A percentile compares a stretch with the other conserved stretches of the same genome.
Evolutionary conservation across 2,888 invertebrate species (phyloP).

Genomic region (Cerceris rybyensis): DNA sequence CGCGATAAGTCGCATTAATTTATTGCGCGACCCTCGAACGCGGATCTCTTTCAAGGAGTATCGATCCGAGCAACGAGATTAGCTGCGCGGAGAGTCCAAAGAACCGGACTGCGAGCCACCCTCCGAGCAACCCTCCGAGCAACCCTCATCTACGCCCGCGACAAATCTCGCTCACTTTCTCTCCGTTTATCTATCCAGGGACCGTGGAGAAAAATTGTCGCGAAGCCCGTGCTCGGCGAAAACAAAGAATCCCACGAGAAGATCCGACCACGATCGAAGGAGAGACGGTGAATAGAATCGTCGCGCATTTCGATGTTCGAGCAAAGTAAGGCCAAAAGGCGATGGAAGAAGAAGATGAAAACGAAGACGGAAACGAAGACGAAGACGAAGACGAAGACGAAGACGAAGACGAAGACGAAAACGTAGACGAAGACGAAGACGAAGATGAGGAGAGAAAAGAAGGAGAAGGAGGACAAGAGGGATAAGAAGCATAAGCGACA

Average conservation of each 20-base stretch:
- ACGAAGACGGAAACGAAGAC: too few species aligned
- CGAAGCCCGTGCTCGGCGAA: too few species aligned
- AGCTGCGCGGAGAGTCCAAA: conserved; percentile 54
- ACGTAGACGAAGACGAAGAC: too few species aligned
- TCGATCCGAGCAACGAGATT: conserved; percentile 72
- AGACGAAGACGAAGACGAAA: too few species aligned
- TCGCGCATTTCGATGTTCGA: background rate
- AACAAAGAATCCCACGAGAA: too few species aligned
- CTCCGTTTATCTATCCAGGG: background rate
- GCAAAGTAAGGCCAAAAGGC: background rate
- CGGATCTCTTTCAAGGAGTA: conserved; percentile 68
- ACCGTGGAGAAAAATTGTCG: too few species aligned
- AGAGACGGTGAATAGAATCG: background rate
- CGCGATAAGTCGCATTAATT: conserved; percentile 77
- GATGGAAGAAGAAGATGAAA: background rate
- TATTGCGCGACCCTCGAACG: conserved; percentile 65
- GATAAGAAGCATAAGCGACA: too few species aligned
- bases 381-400: background rate
- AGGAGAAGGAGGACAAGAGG: conserved; percentile 17
- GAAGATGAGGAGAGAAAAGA: background rate
- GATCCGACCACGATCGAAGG: background rate
- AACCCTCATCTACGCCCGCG: background rate
- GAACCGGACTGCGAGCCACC: conserved; percentile 23
- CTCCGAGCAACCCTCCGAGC: background rate
- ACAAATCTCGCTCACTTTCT: background rate